These are phyloP conservation scores for Empidonax traillii DNA, from an alignment of 2,113 vertebrate genomes.

Conservation along the genomic window DNA sequence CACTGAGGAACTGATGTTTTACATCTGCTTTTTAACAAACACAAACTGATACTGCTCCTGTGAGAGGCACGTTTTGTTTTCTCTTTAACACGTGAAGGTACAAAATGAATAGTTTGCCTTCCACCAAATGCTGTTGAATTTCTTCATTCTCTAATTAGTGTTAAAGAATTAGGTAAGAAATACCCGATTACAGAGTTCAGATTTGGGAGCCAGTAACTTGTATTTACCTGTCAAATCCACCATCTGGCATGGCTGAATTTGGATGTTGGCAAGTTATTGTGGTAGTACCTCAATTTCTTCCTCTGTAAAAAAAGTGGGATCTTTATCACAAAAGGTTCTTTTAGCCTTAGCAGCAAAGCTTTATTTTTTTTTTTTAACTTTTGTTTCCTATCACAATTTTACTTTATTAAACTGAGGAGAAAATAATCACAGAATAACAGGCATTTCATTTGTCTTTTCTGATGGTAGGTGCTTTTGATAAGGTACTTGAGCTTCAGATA, in stretches of 20 bases:
- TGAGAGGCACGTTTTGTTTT: neutral
- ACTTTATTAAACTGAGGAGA: neutral
- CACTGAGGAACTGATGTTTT: neutral
- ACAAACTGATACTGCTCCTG: neutral
- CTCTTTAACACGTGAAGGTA: neutral
- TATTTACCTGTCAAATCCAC: neutral
- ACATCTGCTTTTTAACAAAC: conserved; percentile 5
- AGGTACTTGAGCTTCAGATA: neutral
- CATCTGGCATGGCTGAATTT: neutral
- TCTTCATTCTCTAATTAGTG: neutral
- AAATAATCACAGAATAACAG: neutral
- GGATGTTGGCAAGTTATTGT: neutral
- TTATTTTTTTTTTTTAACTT: neutral
- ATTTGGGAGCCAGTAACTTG: neutral
- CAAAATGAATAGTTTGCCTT: neutral
- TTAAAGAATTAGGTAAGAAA: neutral
- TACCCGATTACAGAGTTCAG: neutral
- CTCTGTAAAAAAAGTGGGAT: neutral
- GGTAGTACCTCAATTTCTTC: neutral
- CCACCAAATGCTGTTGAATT: neutral
- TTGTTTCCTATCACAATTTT: neutral
- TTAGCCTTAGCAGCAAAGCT: neutral
- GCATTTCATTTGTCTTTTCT: neutral
- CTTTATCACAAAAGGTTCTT: neutral
- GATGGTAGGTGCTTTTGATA: neutral